Evolutionary conservation across 1,140 invertebrate genomes (phyloP).

Genomic region (Drosophila sp.): DNA sequence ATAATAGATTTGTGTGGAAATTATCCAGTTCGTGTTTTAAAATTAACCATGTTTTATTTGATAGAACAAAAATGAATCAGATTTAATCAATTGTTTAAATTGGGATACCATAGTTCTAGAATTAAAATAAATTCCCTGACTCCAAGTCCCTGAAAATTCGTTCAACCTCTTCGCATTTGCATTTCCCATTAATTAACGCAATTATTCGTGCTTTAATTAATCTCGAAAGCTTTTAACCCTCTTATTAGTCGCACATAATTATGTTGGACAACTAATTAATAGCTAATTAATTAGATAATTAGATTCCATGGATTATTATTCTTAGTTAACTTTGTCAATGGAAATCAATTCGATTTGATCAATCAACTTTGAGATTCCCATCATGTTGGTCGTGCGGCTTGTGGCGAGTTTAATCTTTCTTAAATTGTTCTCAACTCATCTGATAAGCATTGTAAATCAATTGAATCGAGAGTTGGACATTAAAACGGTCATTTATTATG

Average conservation of each 20-base stretch:
- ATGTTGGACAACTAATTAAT: constrained; percentile 4
- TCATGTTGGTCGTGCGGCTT: constrained; percentile 24
- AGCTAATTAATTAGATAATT: constrained; percentile 15
- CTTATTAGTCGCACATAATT: constrained; percentile 15
- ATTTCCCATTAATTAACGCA: background rate
- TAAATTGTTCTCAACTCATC: background rate
- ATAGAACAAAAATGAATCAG: no score
- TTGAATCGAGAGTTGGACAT: constrained; percentile 9
- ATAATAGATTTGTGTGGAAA: no score
- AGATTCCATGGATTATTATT: background rate
- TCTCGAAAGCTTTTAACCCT: background rate
- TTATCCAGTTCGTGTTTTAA: no score
- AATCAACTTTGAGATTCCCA: constrained; percentile 7
- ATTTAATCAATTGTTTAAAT: no score
- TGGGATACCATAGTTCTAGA: no score
- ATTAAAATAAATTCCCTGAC: no score
- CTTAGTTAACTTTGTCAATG: background rate
- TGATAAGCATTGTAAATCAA: constrained; percentile 5
- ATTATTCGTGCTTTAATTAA: background rate
- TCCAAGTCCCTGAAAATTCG: background rate
- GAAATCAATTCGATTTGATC: background rate
- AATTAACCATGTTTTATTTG: no score
- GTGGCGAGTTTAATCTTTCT: background rate
- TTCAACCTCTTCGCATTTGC: no score
- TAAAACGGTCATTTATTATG: constrained; percentile 26